These are phyloP conservation scores for Tholera decimalis DNA, from an alignment of 2,888 invertebrate species.

Conservation along the genomic window DNA sequence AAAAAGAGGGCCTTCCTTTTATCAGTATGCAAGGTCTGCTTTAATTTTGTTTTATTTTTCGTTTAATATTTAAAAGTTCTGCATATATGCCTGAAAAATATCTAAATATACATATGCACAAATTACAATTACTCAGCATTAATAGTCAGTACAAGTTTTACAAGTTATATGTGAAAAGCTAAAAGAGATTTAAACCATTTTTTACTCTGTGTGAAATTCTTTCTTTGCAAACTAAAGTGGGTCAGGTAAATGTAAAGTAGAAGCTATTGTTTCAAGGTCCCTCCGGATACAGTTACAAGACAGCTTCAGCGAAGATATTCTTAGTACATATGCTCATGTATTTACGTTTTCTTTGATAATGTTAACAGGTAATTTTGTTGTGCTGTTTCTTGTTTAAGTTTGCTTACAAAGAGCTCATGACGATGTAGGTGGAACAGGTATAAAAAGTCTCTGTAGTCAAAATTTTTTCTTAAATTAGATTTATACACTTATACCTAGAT, in stretches of 20 bases:
- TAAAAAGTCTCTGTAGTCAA: too few relatives aligned
- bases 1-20: too few relatives aligned
- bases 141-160: slow-evolving; percentile 49
- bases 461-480: too few relatives aligned
- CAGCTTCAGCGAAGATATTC: slow-evolving; percentile 36
- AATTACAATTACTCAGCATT: not conserved
- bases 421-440: not conserved
- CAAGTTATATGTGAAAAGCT: slow-evolving; percentile 45
- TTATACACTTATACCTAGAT: too few relatives aligned
- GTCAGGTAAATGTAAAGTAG: slow-evolving; percentile 63
- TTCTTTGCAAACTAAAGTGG: slow-evolving; percentile 55
- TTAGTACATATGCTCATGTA: slow-evolving; percentile 10
- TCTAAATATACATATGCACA: too few relatives aligned
- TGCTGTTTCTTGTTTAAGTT: slow-evolving; percentile 5
- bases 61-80: too few relatives aligned
- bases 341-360: slow-evolving; percentile 31
- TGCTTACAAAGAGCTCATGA: not conserved
- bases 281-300: slow-evolving; percentile 48
- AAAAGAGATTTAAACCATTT: slow-evolving; percentile 49
- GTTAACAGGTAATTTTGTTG: slow-evolving; percentile 26
- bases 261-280: slow-evolving; percentile 61
- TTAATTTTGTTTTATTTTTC: too few relatives aligned
- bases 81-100: too few relatives aligned
- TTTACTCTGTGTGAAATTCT: slow-evolving; percentile 42
- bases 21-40: too few relatives aligned